Percentiles rank a stretch among this genome's conserved stretches.
Evolutionary conservation across 2,888 invertebrate genomes (phyloP).

Genomic region (Phaedon cochleariae): DNA sequence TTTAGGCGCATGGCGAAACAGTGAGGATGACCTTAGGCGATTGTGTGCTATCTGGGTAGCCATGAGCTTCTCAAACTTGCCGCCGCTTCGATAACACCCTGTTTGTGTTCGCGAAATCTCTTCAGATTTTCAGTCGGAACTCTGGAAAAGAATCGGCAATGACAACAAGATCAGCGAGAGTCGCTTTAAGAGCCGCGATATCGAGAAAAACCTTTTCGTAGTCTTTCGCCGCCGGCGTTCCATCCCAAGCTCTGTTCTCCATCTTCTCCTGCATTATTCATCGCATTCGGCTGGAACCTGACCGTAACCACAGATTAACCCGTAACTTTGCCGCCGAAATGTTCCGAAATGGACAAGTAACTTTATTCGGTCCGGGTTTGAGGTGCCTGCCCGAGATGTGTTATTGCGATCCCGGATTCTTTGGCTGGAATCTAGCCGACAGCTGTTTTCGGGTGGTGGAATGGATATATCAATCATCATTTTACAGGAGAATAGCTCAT

Average conservation of each 20-base stretch:
- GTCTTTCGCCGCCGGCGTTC: constrained; percentile 31
- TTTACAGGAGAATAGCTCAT: too few relatives aligned
- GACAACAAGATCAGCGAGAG: not conserved
- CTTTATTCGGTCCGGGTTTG: constrained; percentile 47
- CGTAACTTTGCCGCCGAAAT: constrained; percentile 51
- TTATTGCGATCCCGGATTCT: constrained; percentile 30
- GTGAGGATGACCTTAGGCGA: too few relatives aligned
- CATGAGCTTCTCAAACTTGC: too few relatives aligned
- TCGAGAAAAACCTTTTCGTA: constrained; percentile 31
- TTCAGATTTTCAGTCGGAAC: not conserved
- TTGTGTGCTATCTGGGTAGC: too few relatives aligned
- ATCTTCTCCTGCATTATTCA: constrained; percentile 54
- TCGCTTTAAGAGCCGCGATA: not conserved
- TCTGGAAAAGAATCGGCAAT: too few relatives aligned
- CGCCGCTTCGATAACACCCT: too few relatives aligned
- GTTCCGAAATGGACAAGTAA: constrained; percentile 48
- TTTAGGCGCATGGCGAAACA: too few relatives aligned
- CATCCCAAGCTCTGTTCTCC: constrained; percentile 13
- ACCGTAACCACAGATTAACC: too few relatives aligned
- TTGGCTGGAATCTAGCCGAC: constrained; percentile 29
- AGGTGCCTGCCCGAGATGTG: constrained; percentile 39
- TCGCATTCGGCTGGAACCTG: constrained; percentile 51
- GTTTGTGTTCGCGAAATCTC: too few relatives aligned
- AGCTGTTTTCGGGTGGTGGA: constrained; percentile 26
- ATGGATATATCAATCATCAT: not conserved